Base-by-base conservation (phyloP, 53 echinoderm and acorn worm genomes). In the Paracentrotus lividus region DNA sequence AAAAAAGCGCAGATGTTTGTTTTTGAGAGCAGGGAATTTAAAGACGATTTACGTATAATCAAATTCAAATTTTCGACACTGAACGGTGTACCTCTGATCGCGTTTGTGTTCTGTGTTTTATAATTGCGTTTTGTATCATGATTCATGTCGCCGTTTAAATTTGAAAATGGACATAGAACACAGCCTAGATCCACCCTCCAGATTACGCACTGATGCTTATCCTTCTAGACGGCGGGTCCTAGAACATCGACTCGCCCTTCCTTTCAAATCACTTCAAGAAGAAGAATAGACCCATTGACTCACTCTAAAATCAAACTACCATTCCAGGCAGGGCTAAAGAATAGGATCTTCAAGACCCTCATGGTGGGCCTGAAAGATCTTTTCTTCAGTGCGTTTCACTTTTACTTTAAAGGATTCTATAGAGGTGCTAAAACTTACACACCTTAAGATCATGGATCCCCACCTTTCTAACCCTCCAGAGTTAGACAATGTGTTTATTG, bases 351-450 rank as follows among this genome's bases (percentile, higher is more conserved):
- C 81, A 2, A 47, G 47, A n/a, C n/a, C n/a, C 81, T 12, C 13
- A 40, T 45, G 44, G 47, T 81, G 81, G 81, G 26, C 49, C n/a
- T 3, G n/a, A n/a, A n/a, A n/a, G n/a, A n/a, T 81, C 81, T 45
- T 81, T 47, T 81, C 81, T 49, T 81, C 49, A 81, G 81, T 45
- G 49, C 47, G n/a, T 26, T n/a, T 26, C 27, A 47, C n/a, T 23
- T 40, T 24, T 86, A 56, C 56, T 86, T 86, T 20, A 49, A 86
- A 86, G 56, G 56, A 86, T 86, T 56, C 86, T 54, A 32, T 45
- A 38, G 56, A 86, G 86, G 86, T 86, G 86, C 86, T 86, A 86
- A 85, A 85, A 85, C 85, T 52, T 49, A 85, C 52, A 32, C 34
- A 29, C 33, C 55, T 55, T 55, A 20, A 55, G 34, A 78, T 55